These are phyloP conservation scores for Oenanthe oenanthe DNA, from an alignment of 2,113 vertebrate species.

Conservation along the genomic window DNA sequence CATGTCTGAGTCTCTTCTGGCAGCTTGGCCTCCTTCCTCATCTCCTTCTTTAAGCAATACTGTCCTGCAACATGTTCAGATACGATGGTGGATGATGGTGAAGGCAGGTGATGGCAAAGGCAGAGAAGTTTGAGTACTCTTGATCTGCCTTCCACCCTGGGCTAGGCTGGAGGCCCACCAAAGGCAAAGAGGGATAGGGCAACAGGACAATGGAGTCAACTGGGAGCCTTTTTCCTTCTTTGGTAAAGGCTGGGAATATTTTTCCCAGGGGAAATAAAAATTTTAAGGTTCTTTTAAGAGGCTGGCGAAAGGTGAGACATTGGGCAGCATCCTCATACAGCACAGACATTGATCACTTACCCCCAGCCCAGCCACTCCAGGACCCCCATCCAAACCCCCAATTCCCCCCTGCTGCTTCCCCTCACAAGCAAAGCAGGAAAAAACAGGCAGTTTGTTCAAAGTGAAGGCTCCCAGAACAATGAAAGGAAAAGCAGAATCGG, in stretches of 20 bases:
- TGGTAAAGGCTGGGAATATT: neutral
- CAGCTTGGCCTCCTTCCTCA: neutral
- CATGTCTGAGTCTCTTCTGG: neutral
- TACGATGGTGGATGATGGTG: accelerated
- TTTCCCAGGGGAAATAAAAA: neutral
- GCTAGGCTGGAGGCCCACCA: neutral
- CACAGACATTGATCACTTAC: neutral
- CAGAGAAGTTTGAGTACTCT: neutral
- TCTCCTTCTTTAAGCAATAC: neutral
- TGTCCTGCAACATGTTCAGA: neutral
- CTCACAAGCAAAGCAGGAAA: conserved; percentile 51
- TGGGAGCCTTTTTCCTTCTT: neutral
- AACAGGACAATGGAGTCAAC: neutral
- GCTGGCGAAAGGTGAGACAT: neutral
- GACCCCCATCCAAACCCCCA: neutral
- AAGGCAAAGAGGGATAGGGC: neutral
- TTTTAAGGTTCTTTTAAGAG: neutral
- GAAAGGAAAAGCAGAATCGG: conserved; percentile 63
- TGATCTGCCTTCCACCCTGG: neutral
- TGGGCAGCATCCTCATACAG: neutral
- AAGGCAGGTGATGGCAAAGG: neutral
- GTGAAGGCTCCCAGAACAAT: conserved; percentile 52
- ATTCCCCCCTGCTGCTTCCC: neutral
- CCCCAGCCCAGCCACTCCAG: neutral
- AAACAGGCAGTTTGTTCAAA: conserved; percentile 55